Evolutionary conservation across 2,797 vertebrate species (phyloP).

Genomic region (Pteropus rufus): DNA sequence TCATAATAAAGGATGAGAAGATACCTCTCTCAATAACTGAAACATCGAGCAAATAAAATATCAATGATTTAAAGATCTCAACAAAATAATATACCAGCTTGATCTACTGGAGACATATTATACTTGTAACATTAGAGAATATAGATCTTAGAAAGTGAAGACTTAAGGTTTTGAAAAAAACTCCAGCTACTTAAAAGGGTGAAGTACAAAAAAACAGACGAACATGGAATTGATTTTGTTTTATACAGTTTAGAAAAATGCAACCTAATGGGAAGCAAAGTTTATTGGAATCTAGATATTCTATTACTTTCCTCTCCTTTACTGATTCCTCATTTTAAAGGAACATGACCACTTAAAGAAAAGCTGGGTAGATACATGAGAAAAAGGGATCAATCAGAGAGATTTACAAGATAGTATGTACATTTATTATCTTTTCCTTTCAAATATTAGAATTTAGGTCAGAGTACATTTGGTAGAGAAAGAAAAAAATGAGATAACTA

Average conservation of each 20-base stretch:
- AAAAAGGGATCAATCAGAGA: neutral
- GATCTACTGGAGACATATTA: neutral
- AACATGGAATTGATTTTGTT: neutral
- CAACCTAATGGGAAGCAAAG: neutral
- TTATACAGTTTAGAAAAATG: neutral
- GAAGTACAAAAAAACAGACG: neutral
- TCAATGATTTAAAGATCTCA: neutral
- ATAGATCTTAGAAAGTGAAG: neutral
- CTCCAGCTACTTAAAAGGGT: neutral
- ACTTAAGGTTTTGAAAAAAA: conserved; percentile 16
- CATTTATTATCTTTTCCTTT: conserved; percentile 22
- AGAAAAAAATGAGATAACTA: conserved; percentile 15
- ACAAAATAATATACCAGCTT: conserved; percentile 3
- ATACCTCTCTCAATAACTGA: neutral
- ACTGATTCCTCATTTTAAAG: conserved; percentile 1
- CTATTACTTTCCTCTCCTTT: neutral
- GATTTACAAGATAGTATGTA: neutral
- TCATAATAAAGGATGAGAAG: neutral
- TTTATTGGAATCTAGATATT: neutral
- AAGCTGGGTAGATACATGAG: neutral
- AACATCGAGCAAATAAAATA: conserved; percentile 9
- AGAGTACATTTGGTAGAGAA: neutral
- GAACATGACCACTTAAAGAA: neutral
- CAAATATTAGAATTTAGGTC: conserved; percentile 3
- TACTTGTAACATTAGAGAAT: neutral